A percentile compares a stretch with the other conserved stretches of the same genome.
Evolutionary conservation across 1,140 invertebrate genomes (phyloP).

Genomic region (Galleria mellonella): DNA sequence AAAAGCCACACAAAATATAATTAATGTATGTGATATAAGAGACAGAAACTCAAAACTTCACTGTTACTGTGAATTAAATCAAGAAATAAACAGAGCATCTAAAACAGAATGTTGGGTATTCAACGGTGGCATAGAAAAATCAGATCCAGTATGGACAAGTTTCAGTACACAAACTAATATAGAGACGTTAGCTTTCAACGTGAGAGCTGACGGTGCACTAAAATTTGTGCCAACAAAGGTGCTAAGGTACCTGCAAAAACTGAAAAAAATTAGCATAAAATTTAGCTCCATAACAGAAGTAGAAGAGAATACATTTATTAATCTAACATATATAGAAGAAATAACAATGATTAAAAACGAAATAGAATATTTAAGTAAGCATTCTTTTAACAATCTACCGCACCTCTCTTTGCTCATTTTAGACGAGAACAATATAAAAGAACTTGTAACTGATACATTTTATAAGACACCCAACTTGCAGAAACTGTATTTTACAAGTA

Average conservation of each 20-base stretch:
- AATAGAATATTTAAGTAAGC: constrained; percentile 77
- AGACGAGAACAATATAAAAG: constrained; percentile 81
- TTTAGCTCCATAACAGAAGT: constrained; percentile 82
- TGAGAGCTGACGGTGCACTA: constrained; percentile 78
- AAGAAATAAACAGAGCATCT: constrained; percentile 58
- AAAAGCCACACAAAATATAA: constrained; percentile 38
- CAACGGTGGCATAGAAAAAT: constrained; percentile 76
- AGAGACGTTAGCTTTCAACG: constrained; percentile 80
- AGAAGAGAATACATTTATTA: constrained; percentile 80
- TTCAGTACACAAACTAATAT: constrained; percentile 82
- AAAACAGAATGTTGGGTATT: constrained; percentile 80
- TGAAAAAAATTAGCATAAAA: constrained; percentile 80
- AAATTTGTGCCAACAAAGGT: constrained; percentile 81
- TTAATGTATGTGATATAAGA: constrained; percentile 65
- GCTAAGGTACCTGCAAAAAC: constrained; percentile 77
- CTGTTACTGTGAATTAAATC: constrained; percentile 65
- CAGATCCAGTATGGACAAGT: constrained; percentile 81
- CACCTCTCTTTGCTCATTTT: constrained; percentile 79
- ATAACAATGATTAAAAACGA: constrained; percentile 81
- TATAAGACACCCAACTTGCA: constrained; percentile 80
- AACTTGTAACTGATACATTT: constrained; percentile 83
- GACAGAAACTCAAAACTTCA: constrained; percentile 68
- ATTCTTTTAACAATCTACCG: constrained; percentile 81
- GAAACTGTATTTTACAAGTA: constrained; percentile 80
- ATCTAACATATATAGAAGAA: constrained; percentile 79